These are phyloP conservation scores for Heliconius congener DNA, from an alignment of 1,140 invertebrate genomes.

Conservation along the genomic window DNA sequence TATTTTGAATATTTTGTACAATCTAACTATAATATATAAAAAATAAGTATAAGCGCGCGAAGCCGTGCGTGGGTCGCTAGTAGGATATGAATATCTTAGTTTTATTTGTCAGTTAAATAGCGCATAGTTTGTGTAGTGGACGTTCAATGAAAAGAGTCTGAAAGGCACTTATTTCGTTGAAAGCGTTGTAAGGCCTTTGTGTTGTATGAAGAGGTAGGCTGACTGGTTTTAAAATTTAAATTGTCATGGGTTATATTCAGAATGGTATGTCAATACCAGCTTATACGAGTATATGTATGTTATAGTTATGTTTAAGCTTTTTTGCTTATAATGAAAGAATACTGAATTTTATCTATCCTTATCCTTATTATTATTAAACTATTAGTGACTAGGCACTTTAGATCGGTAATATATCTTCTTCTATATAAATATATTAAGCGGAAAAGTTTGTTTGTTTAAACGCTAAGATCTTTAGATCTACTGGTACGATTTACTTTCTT, in stretches of 20 bases:
- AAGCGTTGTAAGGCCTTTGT: conserved; percentile 29
- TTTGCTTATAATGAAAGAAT: too few species aligned
- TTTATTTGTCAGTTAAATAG: conserved; percentile 14
- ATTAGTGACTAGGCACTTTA: too few species aligned
- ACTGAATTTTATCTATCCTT: too few species aligned
- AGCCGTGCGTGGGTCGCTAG: too few species aligned
- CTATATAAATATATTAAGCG: too few species aligned
- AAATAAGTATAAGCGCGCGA: neutral
- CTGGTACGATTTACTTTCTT: too few species aligned
- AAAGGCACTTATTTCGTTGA: conserved; percentile 34
- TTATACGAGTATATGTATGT: neutral
- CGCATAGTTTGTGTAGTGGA: conserved; percentile 12
- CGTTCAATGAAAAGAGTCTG: conserved; percentile 23
- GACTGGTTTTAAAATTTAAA: conserved; percentile 25
- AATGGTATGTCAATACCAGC: conserved; percentile 7
- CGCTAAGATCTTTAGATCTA: too few species aligned
- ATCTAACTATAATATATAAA: neutral
- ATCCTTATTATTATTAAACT: too few species aligned
- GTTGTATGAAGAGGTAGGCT: conserved; percentile 25
- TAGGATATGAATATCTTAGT: neutral
- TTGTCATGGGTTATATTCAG: conserved; percentile 28
- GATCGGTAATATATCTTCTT: too few species aligned
- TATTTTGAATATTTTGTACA: too few species aligned
- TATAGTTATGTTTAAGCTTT: too few species aligned
- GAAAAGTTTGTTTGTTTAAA: too few species aligned